Evolutionary conservation across 2,113 vertebrate species (phyloP).

Genomic region (Rhizomys pruinosus): DNA sequence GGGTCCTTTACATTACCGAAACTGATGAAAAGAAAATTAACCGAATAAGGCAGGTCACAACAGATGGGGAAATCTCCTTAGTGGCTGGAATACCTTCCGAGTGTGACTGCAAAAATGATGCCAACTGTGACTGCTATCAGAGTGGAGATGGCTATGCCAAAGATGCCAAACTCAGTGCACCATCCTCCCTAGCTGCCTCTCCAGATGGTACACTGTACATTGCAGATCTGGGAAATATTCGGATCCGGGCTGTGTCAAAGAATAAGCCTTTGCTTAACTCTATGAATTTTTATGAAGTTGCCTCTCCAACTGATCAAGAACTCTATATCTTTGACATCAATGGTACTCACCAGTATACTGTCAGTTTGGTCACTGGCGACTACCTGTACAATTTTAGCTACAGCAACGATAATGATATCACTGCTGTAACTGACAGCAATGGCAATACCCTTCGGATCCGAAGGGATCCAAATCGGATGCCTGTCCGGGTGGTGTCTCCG

Average conservation of each 20-base stretch:
- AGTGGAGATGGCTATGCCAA: conserved; percentile 97
- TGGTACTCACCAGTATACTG: conserved; percentile 96
- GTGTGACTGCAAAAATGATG: conserved; percentile 98
- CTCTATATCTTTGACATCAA: conserved; percentile 98
- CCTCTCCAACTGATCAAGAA: conserved; percentile 95
- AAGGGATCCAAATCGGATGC: conserved; percentile 94
- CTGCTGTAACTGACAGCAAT: conserved; percentile 94
- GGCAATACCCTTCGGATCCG: conserved; percentile 96
- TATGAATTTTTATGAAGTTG: conserved; percentile 93
- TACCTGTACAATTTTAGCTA: conserved; percentile 97
- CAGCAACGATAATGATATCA: conserved; percentile 95
- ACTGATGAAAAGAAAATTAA: conserved; percentile 98
- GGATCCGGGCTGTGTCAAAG: conserved; percentile 93
- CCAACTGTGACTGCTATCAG: conserved; percentile 98
- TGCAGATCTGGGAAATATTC: conserved; percentile 97
- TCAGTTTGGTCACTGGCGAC: conserved; percentile 96
- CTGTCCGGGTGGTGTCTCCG: conserved; percentile 95
- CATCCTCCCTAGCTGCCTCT: conserved; percentile 95
- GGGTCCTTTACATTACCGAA: conserved; percentile 95
- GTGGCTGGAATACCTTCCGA: conserved; percentile 94
- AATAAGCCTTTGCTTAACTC: conserved; percentile 91
- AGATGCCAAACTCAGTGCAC: conserved; percentile 95
- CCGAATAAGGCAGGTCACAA: conserved; percentile 94
- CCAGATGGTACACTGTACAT: conserved; percentile 96
- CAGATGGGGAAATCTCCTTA: conserved; percentile 96